Evolutionary conservation across 1,140 invertebrate species (phyloP).

Genomic region (Platyura marginata): DNA sequence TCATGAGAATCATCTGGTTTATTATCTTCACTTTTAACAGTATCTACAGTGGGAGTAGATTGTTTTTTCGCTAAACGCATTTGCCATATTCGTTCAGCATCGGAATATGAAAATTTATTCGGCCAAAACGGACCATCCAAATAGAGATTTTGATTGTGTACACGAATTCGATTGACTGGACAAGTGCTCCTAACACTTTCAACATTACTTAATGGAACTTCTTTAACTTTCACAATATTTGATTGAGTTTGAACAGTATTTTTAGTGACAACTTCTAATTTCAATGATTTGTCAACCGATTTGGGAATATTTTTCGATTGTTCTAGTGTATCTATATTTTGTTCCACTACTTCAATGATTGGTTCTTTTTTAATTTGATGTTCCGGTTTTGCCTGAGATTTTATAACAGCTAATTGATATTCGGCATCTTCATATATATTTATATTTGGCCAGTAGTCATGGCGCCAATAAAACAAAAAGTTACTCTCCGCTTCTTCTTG

Average conservation of each 20-base stretch:
- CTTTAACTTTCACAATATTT: conserved; percentile 4
- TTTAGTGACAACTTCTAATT: neutral
- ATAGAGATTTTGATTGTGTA: conserved; percentile 24
- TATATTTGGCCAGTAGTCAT: neutral
- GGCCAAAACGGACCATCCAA: conserved; percentile 37
- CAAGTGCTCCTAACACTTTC: neutral
- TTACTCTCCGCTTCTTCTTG: too few species aligned
- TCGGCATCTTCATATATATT: neutral
- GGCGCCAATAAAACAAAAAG: neutral
- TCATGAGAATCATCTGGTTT: conserved; percentile 36
- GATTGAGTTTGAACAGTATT: neutral
- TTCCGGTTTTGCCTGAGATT: neutral
- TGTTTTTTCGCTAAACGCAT: too few species aligned
- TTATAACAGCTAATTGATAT: neutral
- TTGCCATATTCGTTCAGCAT: conserved; percentile 38
- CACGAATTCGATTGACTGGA: too few species aligned
- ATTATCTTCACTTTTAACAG: too few species aligned
- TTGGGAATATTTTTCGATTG: too few species aligned
- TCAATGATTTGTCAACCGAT: neutral
- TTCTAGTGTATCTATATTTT: too few species aligned
- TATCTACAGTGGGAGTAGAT: too few species aligned
- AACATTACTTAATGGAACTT: conserved; percentile 6
- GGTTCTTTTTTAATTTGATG: too few species aligned
- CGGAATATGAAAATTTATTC: conserved; percentile 36
- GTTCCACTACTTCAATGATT: too few species aligned